A percentile compares a stretch with the other conserved stretches of the same genome.
These are phyloP conservation scores for Mesorhabditis belari DNA, from an alignment of 2,888 invertebrate genomes.

Conservation along the genomic window DNA sequence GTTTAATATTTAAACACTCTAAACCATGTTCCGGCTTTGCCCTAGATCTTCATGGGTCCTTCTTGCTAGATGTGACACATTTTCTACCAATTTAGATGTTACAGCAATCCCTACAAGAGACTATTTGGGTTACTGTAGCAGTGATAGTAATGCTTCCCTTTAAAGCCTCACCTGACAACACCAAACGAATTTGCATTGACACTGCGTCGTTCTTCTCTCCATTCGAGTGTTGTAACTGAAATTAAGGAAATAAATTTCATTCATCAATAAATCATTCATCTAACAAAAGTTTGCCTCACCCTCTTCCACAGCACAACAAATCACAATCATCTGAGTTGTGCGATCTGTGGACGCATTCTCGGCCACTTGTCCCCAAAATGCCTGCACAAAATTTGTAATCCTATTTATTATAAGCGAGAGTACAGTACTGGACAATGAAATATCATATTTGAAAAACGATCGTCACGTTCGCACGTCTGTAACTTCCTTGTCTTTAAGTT, in stretches of 20 bases:
- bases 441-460: no score
- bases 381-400: slow-evolving; percentile 12
- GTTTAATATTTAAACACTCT: no score
- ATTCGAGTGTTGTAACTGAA: neutral
- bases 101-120: no score
- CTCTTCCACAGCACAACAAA: slow-evolving; percentile 56
- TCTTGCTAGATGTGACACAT: no score
- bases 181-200: slow-evolving; percentile 54
- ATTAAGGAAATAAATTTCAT: neutral
- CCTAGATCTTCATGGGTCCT: no score
- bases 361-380: slow-evolving; percentile 34
- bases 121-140: neutral
- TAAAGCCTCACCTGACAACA: slow-evolving; percentile 44
- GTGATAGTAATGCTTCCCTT: neutral
- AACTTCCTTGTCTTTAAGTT: no score
- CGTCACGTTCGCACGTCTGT: no score
- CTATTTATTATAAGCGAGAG: neutral
- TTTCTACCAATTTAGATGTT: no score
- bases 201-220: slow-evolving; percentile 12
- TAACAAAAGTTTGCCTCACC: slow-evolving; percentile 42
- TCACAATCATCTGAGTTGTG: slow-evolving; percentile 55
- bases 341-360: slow-evolving; percentile 62
- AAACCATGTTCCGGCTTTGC: no score
- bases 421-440: no score
- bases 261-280: slow-evolving; percentile 3